A percentile compares a stretch with the other conserved stretches of the same genome.
Evolutionary conservation across 2,113 vertebrate genomes (phyloP).

Genomic region (Chiloscyllium plagiosum): DNA sequence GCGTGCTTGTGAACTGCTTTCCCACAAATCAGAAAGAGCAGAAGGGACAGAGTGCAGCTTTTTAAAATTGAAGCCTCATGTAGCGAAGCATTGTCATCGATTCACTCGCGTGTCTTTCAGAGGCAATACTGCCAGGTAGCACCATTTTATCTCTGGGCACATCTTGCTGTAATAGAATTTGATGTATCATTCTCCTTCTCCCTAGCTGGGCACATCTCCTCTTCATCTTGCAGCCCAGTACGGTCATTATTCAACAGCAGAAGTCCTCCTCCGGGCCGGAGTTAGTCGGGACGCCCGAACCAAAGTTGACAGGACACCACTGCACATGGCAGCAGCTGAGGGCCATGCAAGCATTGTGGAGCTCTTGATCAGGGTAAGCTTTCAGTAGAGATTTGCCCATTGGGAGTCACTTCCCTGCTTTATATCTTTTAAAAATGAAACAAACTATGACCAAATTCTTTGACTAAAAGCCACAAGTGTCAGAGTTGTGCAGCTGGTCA

Average conservation of each 20-base stretch:
- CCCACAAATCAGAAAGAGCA: neutral
- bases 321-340: slow-evolving; percentile 84
- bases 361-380: slow-evolving; percentile 73
- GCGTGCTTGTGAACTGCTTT: neutral
- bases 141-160: neutral
- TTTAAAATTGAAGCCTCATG: no score
- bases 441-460: neutral
- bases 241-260: slow-evolving; percentile 82
- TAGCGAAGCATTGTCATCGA: neutral
- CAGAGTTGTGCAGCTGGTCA: neutral
- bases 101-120: neutral
- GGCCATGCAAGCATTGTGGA: slow-evolving; percentile 77
- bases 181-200: neutral
- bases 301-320: slow-evolving; percentile 84
- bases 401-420: neutral
- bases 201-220: slow-evolving; percentile 79
- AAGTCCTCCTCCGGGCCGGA: slow-evolving; percentile 80
- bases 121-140: neutral
- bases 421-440: neutral
- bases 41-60: neutral
- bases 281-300: slow-evolving; percentile 88
- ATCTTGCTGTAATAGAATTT: neutral
- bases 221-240: slow-evolving; percentile 84
- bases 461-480: neutral
- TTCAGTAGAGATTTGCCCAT: neutral